phyloP scores from a whole-genome alignment of 2,888 invertebrate genomes.

The Fragum sueziense region DNA sequence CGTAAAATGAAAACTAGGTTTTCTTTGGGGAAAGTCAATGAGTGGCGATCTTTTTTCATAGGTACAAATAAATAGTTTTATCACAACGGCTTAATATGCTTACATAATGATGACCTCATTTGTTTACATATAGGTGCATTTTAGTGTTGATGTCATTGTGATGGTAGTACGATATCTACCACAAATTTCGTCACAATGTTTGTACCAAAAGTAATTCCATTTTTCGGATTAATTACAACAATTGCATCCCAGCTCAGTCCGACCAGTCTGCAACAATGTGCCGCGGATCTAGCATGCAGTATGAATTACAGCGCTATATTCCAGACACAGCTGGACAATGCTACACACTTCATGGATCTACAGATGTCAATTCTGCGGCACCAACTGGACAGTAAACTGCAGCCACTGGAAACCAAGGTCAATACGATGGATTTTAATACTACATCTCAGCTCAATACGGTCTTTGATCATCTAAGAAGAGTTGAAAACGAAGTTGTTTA shows the following conservation, averaged over 20 bases:
- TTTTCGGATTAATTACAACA: neutral
- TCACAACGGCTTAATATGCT: neutral
- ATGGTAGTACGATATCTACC: neutral
- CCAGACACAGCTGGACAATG: constrained; percentile 55
- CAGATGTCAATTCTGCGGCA: constrained; percentile 43
- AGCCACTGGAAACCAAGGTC: constrained; percentile 40
- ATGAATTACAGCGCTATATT: constrained; percentile 53
- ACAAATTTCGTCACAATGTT: neutral
- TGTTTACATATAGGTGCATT: neutral
- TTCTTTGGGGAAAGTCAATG: too few species aligned
- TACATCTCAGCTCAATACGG: constrained; percentile 23
- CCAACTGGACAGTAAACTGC: constrained; percentile 25
- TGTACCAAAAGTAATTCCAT: neutral
- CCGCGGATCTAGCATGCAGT: constrained; percentile 55
- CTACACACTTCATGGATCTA: constrained; percentile 43
- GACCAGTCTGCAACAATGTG: constrained; percentile 48
- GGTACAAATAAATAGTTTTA: neutral
- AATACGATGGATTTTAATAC: constrained; percentile 38
- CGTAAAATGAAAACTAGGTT: too few species aligned
- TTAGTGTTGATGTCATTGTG: neutral
- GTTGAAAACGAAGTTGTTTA: constrained; percentile 37
- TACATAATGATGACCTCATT: neutral
- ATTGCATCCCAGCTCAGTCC: constrained; percentile 7
- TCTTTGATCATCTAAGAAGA: constrained; percentile 29
- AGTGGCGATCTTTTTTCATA: neutral